Percentiles rank a stretch among this genome's conserved stretches.
phyloP scores from a whole-genome alignment of 92 coral and sea anemone genomes.

The Zoanthus solanderi region DNA sequence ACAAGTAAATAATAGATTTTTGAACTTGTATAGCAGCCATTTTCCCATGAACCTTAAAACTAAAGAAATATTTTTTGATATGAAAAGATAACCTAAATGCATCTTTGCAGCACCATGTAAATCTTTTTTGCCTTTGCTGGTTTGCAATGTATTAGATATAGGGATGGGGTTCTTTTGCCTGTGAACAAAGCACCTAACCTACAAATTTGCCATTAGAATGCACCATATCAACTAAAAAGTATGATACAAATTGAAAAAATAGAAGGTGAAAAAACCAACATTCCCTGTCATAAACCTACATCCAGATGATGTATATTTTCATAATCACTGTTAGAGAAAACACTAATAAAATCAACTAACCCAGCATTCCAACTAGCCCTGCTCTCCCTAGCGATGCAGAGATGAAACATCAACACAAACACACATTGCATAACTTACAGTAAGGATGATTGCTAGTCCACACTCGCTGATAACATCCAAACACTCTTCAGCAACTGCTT shows the following conservation, averaged over 20 bases:
- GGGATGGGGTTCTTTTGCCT: conserved; percentile 11
- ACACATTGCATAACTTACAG: conserved; percentile 3
- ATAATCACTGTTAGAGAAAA: not conserved
- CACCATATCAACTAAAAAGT: not conserved
- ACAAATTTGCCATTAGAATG: conserved; percentile 3
- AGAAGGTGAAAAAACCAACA: not conserved
- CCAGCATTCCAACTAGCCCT: not conserved
- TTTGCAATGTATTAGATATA: conserved; percentile 5
- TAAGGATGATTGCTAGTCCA: conserved; percentile 2
- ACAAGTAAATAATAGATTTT: not conserved
- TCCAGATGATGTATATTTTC: not conserved
- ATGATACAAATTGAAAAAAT: not conserved
- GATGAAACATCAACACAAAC: not conserved
- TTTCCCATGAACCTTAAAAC: conserved; percentile 15
- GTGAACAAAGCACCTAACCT: not conserved
- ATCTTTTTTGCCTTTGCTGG: not conserved
- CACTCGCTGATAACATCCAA: not conserved
- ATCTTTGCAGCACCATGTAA: conserved; percentile 2
- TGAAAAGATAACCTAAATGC: conserved; percentile 2
- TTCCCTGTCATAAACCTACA: not conserved
- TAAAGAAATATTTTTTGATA: not conserved
- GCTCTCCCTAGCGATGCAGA: not conserved
- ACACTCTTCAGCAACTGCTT: conserved; percentile 7
- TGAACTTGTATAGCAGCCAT: not conserved
- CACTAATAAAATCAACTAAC: not conserved